Evolutionary conservation across 92 coral and sea anemone species (phyloP), one percentile per base, ranked within the genome.

Genomic region (Epizoanthus illoricatus): DNA sequence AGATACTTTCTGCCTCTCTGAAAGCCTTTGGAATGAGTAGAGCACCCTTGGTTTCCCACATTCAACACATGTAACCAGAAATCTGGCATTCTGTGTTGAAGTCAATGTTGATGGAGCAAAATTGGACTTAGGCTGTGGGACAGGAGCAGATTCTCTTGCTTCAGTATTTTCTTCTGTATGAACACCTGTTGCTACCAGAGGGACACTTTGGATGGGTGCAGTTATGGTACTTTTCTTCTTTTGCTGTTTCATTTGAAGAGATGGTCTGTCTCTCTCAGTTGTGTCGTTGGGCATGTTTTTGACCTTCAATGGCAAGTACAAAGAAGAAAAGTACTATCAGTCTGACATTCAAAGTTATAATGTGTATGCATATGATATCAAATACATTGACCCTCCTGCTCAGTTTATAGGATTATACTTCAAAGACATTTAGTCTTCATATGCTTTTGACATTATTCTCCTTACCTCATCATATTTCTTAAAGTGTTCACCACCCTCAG

Each of bases 401-500:
- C 69, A 64, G 21, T 64, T 19, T 64, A 28, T 64, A 28, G 69
- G 21, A 19, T 64, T 19, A 64, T 64, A 64, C 36, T 64, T 28
- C 21, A 64, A 64, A 64, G 69, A 19, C 69, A 64, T 64, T 64
- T 64, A 19, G 36, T 45, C 49, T 45, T 45, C 49, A 45, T 45
- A 28, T 28, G 36, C 2, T 28, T 28, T 28, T 28, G 2, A 28
- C 36, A 28, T 45, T 72, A 58, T 72, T 16, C 57, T 58, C 54
- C 28, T 72, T 7, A 56, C 88, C 16, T 69, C 68, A 16, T 74
- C 20, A 55, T 41, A 84, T 28, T 23, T 20, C 47, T 80, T 80
- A 68, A 84, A 75, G 69, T 85, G 90, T 20, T 87, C 90, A 18
- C 69, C 76, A 52, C 42, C 66, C 57, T 62, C 87, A 69, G 55